Percentiles rank a stretch among this genome's conserved stretches.
phyloP scores from a whole-genome alignment of 1,140 invertebrate genomes.

The Drosophila paulistorum region DNA sequence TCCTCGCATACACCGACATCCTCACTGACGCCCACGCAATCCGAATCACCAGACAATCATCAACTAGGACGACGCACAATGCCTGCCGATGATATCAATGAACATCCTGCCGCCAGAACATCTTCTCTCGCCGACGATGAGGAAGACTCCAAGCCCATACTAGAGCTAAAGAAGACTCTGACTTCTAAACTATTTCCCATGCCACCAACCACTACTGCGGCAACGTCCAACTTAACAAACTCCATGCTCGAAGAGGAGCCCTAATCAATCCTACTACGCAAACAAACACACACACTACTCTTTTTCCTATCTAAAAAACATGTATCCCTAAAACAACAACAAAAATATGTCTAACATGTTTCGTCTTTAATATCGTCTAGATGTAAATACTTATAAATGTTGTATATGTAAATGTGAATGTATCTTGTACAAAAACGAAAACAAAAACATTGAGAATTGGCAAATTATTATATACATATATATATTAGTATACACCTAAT shows the following conservation, averaged over 20 bases:
- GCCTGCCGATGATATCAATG: constrained; percentile 5
- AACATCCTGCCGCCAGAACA: constrained; percentile 12
- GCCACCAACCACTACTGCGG: neutral
- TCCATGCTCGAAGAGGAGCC: constrained; percentile 45
- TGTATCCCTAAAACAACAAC: constrained; percentile 32
- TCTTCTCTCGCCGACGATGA: constrained; percentile 25
- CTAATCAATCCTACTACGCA: constrained; percentile 23
- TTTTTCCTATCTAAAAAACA: constrained; percentile 54
- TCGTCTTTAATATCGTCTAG: constrained; percentile 43
- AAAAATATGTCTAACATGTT: no score
- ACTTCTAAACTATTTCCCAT: constrained; percentile 58
- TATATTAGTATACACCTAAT: constrained; percentile 31
- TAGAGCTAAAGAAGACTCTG: constrained; percentile 58
- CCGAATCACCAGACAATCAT: constrained; percentile 45
- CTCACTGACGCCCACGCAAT: constrained; percentile 64
- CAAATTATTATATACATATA: constrained; percentile 48
- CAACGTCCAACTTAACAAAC: constrained; percentile 6
- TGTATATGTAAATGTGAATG: constrained; percentile 73
- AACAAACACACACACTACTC: constrained; percentile 8
- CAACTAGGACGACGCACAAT: constrained; percentile 28
- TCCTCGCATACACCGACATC: constrained; percentile 67
- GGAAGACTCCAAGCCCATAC: constrained; percentile 50
- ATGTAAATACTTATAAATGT: constrained; percentile 58
- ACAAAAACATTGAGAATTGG: constrained; percentile 45
- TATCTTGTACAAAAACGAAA: constrained; percentile 40